Evolutionary conservation across 2,797 vertebrate species (phyloP), one percentile per base, ranked within the genome.

Genomic region (Parotocinclus haroldoi): DNA sequence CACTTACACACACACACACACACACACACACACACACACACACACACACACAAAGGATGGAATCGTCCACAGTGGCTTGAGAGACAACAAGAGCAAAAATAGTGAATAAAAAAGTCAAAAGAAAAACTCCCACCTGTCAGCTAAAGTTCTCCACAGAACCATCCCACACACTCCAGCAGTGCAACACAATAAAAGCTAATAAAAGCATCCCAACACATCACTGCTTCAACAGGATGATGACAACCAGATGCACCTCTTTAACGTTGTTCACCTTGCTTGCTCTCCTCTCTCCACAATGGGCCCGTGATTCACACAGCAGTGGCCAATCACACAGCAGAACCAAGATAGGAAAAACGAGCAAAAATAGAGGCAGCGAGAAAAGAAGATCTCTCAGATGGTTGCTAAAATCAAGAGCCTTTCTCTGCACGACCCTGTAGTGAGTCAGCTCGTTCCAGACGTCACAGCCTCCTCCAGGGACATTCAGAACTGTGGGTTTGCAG

Each of bases 381-480:
- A 49, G 12, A 11, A 18, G 64, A 49, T 51, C 49, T 69, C 58
- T 12, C 16, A 40, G 52, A 72, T 60, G 53, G 60, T 58, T 74
- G 58, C 44, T 71, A 58, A 68, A 74, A 53, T 73, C 68, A 46
- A 71, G 71, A 65, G 71, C 36, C 50, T 77, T 40, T 36, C 36
- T 71, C n/a, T 7, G 18, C 13, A 44, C 39, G 11, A 57, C 65
- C 68, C 51, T 39, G 50, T 12, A n/a, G 39, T 74, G 76, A 77
- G 65, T 77, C 76, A 77, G 69, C 65, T 49, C 16, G 51, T 53
- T 56, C 49, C 58, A 62, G 58, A 66, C 76, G 76, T 77, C 76
- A 77, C 61, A 51, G 60, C 67, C 76, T 74, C 61, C 66, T 74
- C 61, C 66, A 63, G 57, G 66, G 64, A 63, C 58, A 68, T 64